Percentiles rank a stretch among this genome's conserved stretches.
Evolutionary conservation across 2,888 invertebrate genomes (phyloP).

Genomic region (Meta bourneti): DNA sequence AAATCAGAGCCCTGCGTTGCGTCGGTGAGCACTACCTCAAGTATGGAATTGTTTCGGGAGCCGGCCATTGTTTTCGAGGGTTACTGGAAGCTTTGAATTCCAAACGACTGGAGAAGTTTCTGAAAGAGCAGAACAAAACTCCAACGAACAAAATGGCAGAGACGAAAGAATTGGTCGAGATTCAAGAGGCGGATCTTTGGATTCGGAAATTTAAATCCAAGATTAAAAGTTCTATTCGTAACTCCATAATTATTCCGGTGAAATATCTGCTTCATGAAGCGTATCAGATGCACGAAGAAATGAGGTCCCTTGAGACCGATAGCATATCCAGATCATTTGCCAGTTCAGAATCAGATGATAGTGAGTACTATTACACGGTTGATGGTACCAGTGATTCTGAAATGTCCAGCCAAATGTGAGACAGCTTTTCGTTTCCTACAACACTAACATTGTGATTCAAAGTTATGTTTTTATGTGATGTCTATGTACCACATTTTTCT

Average conservation of each 20-base stretch:
- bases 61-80: not conserved
- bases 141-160: not conserved
- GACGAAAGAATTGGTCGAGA: not conserved
- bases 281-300: not conserved
- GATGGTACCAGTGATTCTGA: not conserved
- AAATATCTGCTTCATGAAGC: slow-evolving; percentile 2
- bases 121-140: not conserved
- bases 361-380: not conserved
- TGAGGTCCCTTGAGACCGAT: not conserved
- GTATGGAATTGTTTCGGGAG: not conserved
- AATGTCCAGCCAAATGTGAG: too few relatives aligned
- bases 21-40: slow-evolving; percentile 15
- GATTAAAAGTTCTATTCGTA: not conserved
- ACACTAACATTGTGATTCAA: too few relatives aligned
- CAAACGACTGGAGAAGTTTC: not conserved
- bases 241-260: not conserved
- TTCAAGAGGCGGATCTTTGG: slow-evolving; percentile 35
- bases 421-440: too few relatives aligned
- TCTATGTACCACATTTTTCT: too few relatives aligned
- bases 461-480: too few relatives aligned
- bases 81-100: not conserved
- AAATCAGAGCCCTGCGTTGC: slow-evolving; percentile 39
- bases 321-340: not conserved
- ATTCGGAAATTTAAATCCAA: slow-evolving; percentile 1
- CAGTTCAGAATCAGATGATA: not conserved